phyloP scores from a whole-genome alignment of 2,113 vertebrate genomes.

The Rhabdornis inornatus region DNA sequence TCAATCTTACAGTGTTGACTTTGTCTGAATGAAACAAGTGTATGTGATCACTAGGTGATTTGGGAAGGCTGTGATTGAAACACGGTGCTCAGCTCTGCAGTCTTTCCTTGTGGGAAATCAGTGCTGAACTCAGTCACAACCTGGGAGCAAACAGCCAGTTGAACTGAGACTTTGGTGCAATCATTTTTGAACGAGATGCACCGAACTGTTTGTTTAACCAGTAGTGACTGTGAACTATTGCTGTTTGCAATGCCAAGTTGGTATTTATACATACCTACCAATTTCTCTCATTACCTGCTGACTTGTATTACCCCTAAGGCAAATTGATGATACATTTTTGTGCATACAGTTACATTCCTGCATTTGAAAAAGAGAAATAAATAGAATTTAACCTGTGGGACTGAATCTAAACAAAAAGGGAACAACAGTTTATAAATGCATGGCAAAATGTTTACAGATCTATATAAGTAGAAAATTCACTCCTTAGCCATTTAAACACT shows the following conservation, averaged over 20 bases:
- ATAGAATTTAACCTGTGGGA: background rate
- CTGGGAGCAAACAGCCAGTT: background rate
- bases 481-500: background rate
- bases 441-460: background rate
- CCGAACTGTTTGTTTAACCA: background rate
- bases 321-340: background rate
- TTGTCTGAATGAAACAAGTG: background rate
- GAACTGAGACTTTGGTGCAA: background rate
- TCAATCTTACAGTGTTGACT: background rate
- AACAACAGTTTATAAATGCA: background rate
- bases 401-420: background rate
- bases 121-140: background rate
- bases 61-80: background rate
- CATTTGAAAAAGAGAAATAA: background rate
- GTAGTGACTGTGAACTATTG: background rate
- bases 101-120: background rate
- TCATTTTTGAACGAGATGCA: background rate
- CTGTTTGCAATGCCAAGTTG: background rate
- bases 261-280: background rate
- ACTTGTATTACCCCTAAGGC: background rate
- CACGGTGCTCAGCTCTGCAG: fast-evolving
- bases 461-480: background rate
- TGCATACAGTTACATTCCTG: background rate
- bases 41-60: fast-evolving
- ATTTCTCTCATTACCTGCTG: background rate